Conservation (phyloP, 2,113 vertebrate species). For the Paradisaea rubra region DNA sequence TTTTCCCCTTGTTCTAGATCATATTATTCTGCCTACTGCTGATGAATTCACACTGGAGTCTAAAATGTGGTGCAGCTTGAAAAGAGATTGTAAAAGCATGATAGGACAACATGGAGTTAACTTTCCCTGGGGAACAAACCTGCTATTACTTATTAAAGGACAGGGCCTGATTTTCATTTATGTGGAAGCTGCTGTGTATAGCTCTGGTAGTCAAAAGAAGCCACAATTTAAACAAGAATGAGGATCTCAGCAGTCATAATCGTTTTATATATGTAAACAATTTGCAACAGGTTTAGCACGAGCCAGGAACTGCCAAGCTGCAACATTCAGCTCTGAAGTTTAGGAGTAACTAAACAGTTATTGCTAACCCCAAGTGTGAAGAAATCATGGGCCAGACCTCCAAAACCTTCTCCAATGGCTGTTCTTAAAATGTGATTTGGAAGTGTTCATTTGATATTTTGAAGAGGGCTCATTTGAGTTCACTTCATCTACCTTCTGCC, state of each 20-base stretch:
- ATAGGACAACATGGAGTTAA: background rate
- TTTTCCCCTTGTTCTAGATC: background rate
- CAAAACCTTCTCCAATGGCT: background rate
- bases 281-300: background rate
- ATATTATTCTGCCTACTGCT: background rate
- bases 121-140: background rate
- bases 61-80: background rate
- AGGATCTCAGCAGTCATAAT: background rate
- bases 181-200: background rate
- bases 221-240: constrained; percentile 5
- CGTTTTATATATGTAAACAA: background rate
- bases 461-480: background rate
- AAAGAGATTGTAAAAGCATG: background rate
- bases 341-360: background rate
- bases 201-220: background rate
- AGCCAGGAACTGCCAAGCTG: background rate
- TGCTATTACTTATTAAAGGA: background rate
- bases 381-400: background rate
- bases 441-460: background rate
- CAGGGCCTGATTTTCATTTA: background rate
- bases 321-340: background rate
- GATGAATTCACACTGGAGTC: background rate
- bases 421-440: background rate
- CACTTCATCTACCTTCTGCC: background rate
- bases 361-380: background rate